These are phyloP conservation scores for Zapornia atra DNA, from an alignment of 2,113 vertebrate genomes.

Conservation along the genomic window DNA sequence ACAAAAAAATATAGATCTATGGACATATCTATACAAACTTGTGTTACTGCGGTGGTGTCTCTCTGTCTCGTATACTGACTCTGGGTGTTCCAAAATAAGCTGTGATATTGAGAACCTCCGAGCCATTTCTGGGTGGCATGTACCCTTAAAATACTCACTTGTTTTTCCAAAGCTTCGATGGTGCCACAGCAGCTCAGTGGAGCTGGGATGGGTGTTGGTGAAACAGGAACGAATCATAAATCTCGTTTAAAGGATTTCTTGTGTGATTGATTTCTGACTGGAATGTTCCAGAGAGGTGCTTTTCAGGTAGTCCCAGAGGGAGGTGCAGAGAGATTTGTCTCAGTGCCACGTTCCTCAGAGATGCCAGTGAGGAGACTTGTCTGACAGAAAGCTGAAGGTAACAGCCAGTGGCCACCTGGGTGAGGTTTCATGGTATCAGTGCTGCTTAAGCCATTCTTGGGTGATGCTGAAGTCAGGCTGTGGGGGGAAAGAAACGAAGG, in stretches of 20 bases:
- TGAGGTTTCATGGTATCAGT: not conserved
- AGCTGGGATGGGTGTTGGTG: not conserved
- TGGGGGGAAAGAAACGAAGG: not conserved
- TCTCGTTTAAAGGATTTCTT: not conserved
- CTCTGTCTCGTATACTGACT: fast-evolving
- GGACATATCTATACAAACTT: slow-evolving; percentile 22
- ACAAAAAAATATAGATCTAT: slow-evolving; percentile 65
- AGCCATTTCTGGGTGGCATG: not conserved
- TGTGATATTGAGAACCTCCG: not conserved
- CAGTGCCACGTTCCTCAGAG: fast-evolving
- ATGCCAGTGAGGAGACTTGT: not conserved
- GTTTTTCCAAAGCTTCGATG: not conserved
- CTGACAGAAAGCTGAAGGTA: not conserved
- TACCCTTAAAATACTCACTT: not conserved
- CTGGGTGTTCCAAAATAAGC: not conserved
- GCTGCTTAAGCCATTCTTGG: not conserved
- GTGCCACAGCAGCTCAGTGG: fast-evolving
- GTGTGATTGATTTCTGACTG: not conserved
- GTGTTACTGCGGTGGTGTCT: not conserved
- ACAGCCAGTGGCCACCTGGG: not conserved
- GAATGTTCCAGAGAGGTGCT: not conserved
- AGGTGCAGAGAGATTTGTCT: not conserved
- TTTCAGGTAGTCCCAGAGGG: not conserved
- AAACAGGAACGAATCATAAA: not conserved
- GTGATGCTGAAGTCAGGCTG: not conserved